Percentiles rank a stretch among this genome's conserved stretches.
Conservation (phyloP, 30 jellyfish, hydroid and myxozoan species). For the Hydractinia echinata region DNA sequence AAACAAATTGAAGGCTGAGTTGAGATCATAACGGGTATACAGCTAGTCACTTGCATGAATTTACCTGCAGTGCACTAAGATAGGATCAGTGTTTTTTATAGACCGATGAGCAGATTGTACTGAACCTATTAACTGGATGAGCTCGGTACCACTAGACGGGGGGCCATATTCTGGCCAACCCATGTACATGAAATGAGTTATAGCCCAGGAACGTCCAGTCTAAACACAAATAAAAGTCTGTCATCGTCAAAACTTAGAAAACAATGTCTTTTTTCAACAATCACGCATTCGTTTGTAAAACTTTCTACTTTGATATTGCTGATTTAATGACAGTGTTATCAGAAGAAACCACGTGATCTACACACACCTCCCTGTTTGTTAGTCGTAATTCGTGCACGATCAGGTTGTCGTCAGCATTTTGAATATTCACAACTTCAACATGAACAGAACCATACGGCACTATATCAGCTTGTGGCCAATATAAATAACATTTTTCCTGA, state of each 20-base stretch:
- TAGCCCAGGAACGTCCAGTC: conserved; percentile 88
- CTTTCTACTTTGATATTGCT: not conserved
- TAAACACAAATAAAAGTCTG: conserved; percentile 15
- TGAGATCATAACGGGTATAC: no score
- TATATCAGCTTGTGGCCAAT: conserved; percentile 95
- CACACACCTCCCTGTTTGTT: conserved; percentile 30
- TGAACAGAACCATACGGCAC: conserved; percentile 56
- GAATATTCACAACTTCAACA: conserved; percentile 51
- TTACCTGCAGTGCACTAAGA: conserved; percentile 92
- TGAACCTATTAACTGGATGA: conserved; percentile 60
- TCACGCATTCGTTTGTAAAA: not conserved
- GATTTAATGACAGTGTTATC: not conserved
- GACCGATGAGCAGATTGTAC: conserved; percentile 47
- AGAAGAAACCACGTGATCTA: no score
- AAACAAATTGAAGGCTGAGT: no score
- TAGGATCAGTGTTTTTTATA: conserved; percentile 57
- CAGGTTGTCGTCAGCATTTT: conserved; percentile 29
- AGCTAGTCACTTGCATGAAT: not conserved
- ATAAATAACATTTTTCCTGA: conserved; percentile 95
- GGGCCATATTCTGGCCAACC: conserved; percentile 99
- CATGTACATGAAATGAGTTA: conserved; percentile 65
- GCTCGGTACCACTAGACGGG: conserved; percentile 75
- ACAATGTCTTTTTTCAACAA: not conserved
- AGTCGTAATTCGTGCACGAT: conserved; percentile 29
- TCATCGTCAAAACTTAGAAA: not conserved